Conservation (phyloP, 2,888 invertebrate species). For the Cataglyphis livida region DNA sequence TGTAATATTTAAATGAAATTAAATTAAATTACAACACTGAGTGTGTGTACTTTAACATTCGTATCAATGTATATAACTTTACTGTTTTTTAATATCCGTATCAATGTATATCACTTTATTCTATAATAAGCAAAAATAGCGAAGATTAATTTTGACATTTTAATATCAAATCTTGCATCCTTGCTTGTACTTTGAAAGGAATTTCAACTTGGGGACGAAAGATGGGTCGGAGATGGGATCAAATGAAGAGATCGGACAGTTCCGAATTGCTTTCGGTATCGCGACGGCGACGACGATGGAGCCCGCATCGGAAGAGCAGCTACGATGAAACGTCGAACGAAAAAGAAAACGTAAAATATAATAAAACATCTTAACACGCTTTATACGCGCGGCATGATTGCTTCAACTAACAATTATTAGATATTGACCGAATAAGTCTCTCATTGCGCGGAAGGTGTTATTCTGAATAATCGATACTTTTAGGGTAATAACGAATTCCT, state of each 20-base stretch:
- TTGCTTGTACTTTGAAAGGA: constrained; percentile 82
- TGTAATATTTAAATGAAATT: not conserved
- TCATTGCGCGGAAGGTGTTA: not conserved
- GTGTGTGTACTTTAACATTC: too few species aligned
- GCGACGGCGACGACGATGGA: constrained; percentile 85
- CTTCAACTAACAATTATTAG: not conserved
- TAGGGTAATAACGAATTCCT: constrained; percentile 63
- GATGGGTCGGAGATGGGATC: constrained; percentile 88
- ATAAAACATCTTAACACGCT: not conserved
- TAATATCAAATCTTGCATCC: constrained; percentile 33
- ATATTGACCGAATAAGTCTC: not conserved
- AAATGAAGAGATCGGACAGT: constrained; percentile 88
- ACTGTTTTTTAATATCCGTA: not conserved
- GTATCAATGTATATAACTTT: not conserved
- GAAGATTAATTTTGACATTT: not conserved
- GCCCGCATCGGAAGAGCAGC: constrained; percentile 82
- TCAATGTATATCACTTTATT: not conserved
- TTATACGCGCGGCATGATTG: not conserved
- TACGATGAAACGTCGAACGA: constrained; percentile 68
- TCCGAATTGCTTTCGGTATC: constrained; percentile 86
- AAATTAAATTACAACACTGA: not conserved
- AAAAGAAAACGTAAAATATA: constrained; percentile 73
- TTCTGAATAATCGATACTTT: constrained; percentile 18
- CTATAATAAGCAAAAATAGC: not conserved
- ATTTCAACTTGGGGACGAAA: constrained; percentile 88